These are phyloP conservation scores for Falco berigora DNA, from an alignment of 2,797 vertebrate species.

Conservation along the genomic window DNA sequence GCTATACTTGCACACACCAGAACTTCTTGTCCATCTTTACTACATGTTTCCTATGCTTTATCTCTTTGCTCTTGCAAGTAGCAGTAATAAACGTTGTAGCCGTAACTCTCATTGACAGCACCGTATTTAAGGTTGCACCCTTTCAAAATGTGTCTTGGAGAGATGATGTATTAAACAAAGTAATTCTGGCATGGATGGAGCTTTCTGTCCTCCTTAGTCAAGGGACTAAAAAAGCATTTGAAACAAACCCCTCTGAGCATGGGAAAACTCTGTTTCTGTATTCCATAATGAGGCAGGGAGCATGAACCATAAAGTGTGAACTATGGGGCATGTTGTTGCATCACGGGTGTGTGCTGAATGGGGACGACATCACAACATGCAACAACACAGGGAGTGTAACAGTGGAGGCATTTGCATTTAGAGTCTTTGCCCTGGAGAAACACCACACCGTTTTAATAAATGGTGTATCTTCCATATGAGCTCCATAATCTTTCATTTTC, in stretches of 20 bases:
- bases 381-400: neutral
- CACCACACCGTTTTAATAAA: neutral
- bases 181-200: neutral
- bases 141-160: conserved; percentile 15
- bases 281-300: neutral
- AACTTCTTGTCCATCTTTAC: neutral
- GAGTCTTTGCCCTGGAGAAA: neutral
- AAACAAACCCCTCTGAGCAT: neutral
- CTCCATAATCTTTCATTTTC: neutral
- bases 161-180: conserved; percentile 19
- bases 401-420: neutral
- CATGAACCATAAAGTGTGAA: neutral
- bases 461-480: neutral
- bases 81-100: neutral
- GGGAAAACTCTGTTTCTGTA: neutral
- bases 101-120: conserved; percentile 21
- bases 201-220: neutral
- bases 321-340: neutral
- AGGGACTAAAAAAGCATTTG: neutral
- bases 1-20: accelerated
- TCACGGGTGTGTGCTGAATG: neutral
- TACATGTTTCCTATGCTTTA: neutral
- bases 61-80: neutral
- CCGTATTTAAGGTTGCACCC: neutral
- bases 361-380: neutral